phyloP scores from a whole-genome alignment of 2,113 vertebrate genomes.

The Triplophysa siluroides region DNA sequence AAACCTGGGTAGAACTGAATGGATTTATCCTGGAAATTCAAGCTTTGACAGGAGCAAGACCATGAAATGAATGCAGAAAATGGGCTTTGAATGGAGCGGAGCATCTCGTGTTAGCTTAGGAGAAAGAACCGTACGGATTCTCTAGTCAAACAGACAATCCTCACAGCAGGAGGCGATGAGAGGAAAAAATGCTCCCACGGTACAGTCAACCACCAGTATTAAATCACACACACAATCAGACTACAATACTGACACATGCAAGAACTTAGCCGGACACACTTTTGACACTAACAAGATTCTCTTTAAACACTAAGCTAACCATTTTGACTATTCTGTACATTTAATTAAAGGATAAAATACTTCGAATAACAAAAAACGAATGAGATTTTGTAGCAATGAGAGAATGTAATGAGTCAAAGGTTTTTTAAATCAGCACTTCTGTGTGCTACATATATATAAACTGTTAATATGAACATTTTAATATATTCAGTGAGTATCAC shows the following conservation, averaged over 20 bases:
- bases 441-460: no score
- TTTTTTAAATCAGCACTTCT: no score
- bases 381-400: not conserved
- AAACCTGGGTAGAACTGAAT: constrained; percentile 46
- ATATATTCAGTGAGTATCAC: not conserved
- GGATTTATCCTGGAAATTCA: constrained; percentile 53
- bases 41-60: constrained; percentile 47
- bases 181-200: constrained; percentile 32
- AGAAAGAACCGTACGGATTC: constrained; percentile 11
- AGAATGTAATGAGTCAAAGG: not conserved
- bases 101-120: constrained; percentile 25
- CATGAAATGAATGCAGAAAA: constrained; percentile 56
- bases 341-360: not conserved
- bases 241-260: not conserved
- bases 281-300: not conserved
- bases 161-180: constrained; percentile 26
- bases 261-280: not conserved
- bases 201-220: constrained; percentile 12
- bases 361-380: not conserved
- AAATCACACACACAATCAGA: not conserved
- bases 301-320: not conserved
- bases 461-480: constrained; percentile 2
- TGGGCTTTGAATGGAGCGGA: constrained; percentile 44
- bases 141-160: constrained; percentile 35
- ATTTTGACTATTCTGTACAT: not conserved